Conservation (phyloP, 23 tunicate species). For the Corella eumyota region DNA sequence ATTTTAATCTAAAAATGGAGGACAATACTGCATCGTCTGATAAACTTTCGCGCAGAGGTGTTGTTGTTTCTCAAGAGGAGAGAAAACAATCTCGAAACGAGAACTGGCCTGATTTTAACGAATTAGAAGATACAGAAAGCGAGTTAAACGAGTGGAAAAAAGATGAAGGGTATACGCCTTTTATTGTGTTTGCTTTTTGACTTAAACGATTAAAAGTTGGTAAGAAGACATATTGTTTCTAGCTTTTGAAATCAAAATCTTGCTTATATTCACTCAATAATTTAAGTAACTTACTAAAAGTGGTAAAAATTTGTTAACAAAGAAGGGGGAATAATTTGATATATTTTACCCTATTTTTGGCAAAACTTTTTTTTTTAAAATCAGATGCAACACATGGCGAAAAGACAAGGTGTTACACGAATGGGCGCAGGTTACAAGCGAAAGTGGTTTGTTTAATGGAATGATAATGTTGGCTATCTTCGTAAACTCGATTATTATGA, state of each 20-base stretch:
- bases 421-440: constrained; percentile 28
- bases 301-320: too few relatives aligned
- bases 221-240: background rate
- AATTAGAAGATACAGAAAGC: constrained; percentile 8
- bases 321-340: too few relatives aligned
- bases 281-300: too few relatives aligned
- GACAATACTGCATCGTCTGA: too few relatives aligned
- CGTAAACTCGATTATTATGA: constrained; percentile 64
- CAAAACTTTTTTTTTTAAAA: too few relatives aligned
- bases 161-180: constrained; percentile 7
- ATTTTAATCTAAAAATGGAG: constrained; percentile 1
- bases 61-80: constrained; percentile 12
- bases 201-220: background rate
- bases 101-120: background rate
- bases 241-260: too few relatives aligned
- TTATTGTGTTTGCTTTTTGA: background rate
- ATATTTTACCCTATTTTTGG: too few relatives aligned
- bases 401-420: constrained; percentile 52
- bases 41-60: too few relatives aligned
- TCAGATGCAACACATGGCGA: constrained; percentile 43
- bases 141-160: constrained; percentile 17
- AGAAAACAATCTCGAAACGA: background rate
- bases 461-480: constrained; percentile 53
- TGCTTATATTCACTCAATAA: too few relatives aligned
- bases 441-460: constrained; percentile 64